A percentile compares a stretch with the other conserved stretches of the same genome.
Evolutionary conservation across 2,797 vertebrate genomes (phyloP).

Genomic region (Tokudaia tokunoshimensis): DNA sequence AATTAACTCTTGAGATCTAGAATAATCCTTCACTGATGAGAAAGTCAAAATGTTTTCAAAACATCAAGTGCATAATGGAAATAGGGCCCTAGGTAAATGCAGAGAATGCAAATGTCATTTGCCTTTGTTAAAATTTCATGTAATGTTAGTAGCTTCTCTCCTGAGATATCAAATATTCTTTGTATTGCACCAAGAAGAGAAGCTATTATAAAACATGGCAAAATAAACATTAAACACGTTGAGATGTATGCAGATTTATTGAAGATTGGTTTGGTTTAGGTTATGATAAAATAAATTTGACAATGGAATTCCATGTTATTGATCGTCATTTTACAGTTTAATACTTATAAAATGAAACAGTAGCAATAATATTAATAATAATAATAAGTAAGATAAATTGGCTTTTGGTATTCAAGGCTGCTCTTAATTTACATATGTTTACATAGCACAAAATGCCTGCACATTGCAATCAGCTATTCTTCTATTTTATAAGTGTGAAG

Average conservation of each 20-base stretch:
- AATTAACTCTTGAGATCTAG: constrained; percentile 72
- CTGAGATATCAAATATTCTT: neutral
- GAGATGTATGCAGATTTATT: neutral
- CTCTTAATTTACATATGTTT: neutral
- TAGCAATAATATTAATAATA: neutral
- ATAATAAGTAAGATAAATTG: neutral
- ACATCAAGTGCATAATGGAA: neutral
- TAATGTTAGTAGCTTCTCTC: neutral
- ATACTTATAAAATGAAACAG: neutral
- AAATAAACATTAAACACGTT: neutral
- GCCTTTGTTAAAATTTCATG: constrained; percentile 45
- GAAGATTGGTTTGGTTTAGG: neutral
- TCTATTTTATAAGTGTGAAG: neutral
- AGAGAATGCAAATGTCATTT: constrained; percentile 25
- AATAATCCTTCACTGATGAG: constrained; percentile 70
- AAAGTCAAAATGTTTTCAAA: constrained; percentile 70
- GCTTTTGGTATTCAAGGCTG: neutral
- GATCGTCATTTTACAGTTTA: neutral
- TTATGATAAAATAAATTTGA: constrained; percentile 19
- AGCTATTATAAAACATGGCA: neutral
- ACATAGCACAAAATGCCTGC: neutral
- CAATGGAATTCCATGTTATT: neutral
- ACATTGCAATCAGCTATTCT: neutral
- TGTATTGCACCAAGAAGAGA: neutral
- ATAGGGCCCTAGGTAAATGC: neutral